Conservation (phyloP, 2,888 invertebrate genomes). For the Leptura quadrifasciata region DNA sequence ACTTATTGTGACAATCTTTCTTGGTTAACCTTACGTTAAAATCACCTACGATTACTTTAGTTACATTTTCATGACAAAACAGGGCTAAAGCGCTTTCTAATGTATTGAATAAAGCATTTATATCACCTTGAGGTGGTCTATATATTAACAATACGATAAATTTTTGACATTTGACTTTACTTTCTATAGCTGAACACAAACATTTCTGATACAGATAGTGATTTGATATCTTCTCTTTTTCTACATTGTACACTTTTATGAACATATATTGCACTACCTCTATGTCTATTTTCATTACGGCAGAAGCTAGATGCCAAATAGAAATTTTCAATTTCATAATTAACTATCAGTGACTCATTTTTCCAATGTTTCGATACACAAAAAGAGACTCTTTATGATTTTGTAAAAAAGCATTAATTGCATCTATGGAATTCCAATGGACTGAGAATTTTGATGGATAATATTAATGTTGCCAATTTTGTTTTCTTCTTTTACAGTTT, state of each 20-base stretch:
- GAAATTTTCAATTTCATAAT: not conserved
- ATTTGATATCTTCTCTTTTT: not conserved
- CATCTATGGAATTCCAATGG: not conserved
- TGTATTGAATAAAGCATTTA: not conserved
- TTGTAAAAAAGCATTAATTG: constrained; percentile 7
- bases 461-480: too few species aligned
- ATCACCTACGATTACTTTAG: too few species aligned
- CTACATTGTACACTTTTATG: not conserved
- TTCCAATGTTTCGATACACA: constrained; percentile 19
- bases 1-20: too few species aligned
- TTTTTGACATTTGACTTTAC: not conserved
- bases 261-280: not conserved
- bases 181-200: too few species aligned
- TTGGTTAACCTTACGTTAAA: too few species aligned
- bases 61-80: too few species aligned
- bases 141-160: constrained; percentile 13
- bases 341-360: not conserved
- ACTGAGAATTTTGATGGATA: not conserved
- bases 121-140: not conserved
- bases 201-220: not conserved
- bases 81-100: too few species aligned
- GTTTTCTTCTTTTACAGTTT: too few species aligned
- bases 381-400: not conserved
- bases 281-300: too few species aligned
- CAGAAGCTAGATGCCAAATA: constrained; percentile 13